These are phyloP conservation scores for Sphenopsis melanotis DNA, from an alignment of 2,797 vertebrate species.

Conservation along the genomic window DNA sequence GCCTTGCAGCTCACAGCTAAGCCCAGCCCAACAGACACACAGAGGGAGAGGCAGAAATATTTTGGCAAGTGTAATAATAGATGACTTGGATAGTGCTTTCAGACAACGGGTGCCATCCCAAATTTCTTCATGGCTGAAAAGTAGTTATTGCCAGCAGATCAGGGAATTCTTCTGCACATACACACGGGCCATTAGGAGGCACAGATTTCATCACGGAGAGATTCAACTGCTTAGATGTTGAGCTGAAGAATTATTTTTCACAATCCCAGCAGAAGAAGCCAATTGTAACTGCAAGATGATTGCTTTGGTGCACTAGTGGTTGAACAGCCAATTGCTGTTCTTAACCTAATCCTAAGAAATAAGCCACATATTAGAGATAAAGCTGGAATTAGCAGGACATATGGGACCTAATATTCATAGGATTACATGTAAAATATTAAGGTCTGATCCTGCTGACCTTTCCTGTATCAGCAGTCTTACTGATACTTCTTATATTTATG, in stretches of 20 bases:
- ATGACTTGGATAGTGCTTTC: not conserved
- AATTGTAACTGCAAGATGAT: not conserved
- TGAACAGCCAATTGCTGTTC: not conserved
- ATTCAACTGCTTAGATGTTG: not conserved
- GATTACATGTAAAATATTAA: slow-evolving; percentile 30
- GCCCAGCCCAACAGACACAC: not conserved
- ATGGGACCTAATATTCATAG: slow-evolving; percentile 18
- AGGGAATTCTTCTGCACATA: not conserved
- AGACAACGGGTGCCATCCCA: not conserved
- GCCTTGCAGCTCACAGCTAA: not conserved
- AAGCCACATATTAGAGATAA: not conserved
- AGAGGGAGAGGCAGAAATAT: not conserved
- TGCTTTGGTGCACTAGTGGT: not conserved
- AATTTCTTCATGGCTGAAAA: not conserved
- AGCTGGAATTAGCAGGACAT: slow-evolving; percentile 26
- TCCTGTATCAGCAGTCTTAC: not conserved
- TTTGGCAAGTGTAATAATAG: not conserved
- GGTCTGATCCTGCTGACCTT: not conserved
- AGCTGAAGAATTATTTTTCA: not conserved
- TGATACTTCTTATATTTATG: not conserved
- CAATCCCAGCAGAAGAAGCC: not conserved
- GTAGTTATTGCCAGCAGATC: rapidly evolving
- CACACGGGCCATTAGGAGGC: rapidly evolving
- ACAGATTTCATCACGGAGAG: not conserved
- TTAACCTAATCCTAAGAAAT: slow-evolving; percentile 44